These are phyloP conservation scores for Forbesichthys papilliferus DNA, from an alignment of 2,113 vertebrate genomes.

Conservation along the genomic window DNA sequence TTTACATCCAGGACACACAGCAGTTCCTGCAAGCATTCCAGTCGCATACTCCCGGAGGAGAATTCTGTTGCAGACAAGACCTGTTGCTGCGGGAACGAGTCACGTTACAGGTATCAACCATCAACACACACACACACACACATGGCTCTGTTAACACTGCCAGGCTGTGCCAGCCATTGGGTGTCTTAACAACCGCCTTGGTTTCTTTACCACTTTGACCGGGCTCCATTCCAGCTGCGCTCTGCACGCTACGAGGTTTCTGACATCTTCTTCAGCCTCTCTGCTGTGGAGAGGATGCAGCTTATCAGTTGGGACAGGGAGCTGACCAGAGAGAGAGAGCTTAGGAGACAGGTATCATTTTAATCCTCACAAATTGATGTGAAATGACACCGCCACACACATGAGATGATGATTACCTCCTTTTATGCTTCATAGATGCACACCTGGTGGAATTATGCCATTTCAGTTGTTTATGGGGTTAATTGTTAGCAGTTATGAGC, in stretches of 20 bases:
- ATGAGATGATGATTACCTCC: too few species aligned
- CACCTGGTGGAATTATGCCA: too few species aligned
- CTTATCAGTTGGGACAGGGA: conserved; percentile 73
- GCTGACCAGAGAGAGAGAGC: conserved; percentile 52
- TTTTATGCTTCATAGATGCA: too few species aligned
- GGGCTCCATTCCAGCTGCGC: conserved; percentile 60
- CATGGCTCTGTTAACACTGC: conserved; percentile 32
- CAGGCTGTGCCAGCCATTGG: conserved; percentile 30
- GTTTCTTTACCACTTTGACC: conserved; percentile 21
- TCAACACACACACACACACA: background rate
- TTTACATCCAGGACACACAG: conserved; percentile 64
- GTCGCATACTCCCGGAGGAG: conserved; percentile 45
- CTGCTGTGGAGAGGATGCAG: conserved; percentile 69
- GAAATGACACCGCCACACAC: background rate
- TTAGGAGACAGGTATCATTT: conserved; percentile 57
- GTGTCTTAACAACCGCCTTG: conserved; percentile 26
- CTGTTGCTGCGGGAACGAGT: conserved; percentile 67
- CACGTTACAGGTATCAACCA: conserved; percentile 65
- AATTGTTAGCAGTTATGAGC: too few species aligned
- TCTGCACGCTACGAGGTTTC: conserved; percentile 70
- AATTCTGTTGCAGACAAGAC: conserved; percentile 61
- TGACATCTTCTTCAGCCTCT: conserved; percentile 71
- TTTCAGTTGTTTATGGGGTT: too few species aligned
- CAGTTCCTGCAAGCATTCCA: conserved; percentile 62
- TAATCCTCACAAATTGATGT: background rate